Percentiles rank a stretch among this genome's conserved stretches.
Evolutionary conservation across 2,113 vertebrate species (phyloP).

Genomic region (Dromaius novaehollandiae): DNA sequence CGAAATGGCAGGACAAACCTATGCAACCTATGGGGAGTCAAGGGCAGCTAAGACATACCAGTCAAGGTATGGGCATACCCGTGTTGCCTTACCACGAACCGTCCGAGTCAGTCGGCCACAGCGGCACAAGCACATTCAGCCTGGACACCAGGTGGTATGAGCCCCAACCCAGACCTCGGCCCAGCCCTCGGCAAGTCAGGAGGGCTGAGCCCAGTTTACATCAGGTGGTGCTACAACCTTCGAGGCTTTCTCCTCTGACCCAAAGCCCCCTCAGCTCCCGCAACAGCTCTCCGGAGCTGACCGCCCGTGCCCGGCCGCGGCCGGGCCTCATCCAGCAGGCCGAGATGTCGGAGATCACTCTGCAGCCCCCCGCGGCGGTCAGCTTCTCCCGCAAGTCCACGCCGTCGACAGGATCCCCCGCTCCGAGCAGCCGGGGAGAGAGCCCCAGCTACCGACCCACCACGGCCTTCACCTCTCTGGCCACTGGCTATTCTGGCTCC

Average conservation of each 20-base stretch:
- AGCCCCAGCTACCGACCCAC: constrained; percentile 84
- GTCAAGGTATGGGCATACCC: constrained; percentile 98
- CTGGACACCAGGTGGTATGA: constrained; percentile 98
- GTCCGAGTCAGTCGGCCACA: constrained; percentile 83
- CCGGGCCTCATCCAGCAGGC: constrained; percentile 91
- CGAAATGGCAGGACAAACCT: constrained; percentile 93
- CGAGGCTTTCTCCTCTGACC: constrained; percentile 95
- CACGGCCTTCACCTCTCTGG: constrained; percentile 90
- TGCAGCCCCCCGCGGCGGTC: constrained; percentile 90
- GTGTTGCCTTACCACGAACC: constrained; percentile 99
- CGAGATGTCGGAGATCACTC: constrained; percentile 92
- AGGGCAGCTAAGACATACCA: constrained; percentile 99
- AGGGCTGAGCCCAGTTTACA: constrained; percentile 94
- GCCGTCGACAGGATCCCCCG: constrained; percentile 88
- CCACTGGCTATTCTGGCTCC: constrained; percentile 88
- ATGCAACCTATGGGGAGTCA: constrained; percentile 96
- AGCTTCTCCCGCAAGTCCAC: constrained; percentile 95
- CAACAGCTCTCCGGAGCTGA: constrained; percentile 93
- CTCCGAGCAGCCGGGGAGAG: constrained; percentile 86
- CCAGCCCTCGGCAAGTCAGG: constrained; percentile 93
- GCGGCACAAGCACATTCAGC: constrained; percentile 95
- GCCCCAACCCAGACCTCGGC: constrained; percentile 90
- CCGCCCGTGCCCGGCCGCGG: constrained; percentile 90
- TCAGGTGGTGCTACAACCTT: constrained; percentile 98
- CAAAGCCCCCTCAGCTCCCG: constrained; percentile 97